Conservation (phyloP, 2,113 vertebrate genomes). For the Ellobius talpinus region DNA sequence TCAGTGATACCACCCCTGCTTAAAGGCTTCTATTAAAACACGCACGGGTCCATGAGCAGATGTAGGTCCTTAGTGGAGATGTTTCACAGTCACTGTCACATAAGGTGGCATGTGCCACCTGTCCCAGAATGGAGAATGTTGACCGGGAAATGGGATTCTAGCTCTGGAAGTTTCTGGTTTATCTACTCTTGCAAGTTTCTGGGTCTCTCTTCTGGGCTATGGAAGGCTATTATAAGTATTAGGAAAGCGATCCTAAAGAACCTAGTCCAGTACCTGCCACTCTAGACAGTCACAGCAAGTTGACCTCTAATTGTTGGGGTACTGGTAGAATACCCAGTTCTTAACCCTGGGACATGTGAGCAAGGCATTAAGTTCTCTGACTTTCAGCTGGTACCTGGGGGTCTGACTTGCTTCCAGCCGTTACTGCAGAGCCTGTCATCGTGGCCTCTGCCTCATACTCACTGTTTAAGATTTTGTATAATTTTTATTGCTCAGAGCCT, state of each 20-base stretch:
- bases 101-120: background rate
- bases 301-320: background rate
- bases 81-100: background rate
- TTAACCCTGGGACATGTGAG: background rate
- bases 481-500: background rate
- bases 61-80: background rate
- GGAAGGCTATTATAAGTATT: background rate
- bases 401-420: background rate
- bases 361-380: conserved; percentile 8
- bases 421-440: background rate
- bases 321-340: background rate
- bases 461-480: background rate
- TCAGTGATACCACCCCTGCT: background rate
- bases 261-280: background rate
- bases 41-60: background rate
- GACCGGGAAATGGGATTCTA: background rate
- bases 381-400: background rate
- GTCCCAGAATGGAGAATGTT: background rate
- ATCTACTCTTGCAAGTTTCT: background rate
- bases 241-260: background rate
- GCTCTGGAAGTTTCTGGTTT: background rate
- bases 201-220: background rate
- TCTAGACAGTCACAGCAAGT: background rate
- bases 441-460: background rate
- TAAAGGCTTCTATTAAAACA: background rate